Evolutionary conservation across 2,113 vertebrate species (phyloP), one percentile per base, ranked within the genome.

Genomic region (Chascanopsetta lugubris): DNA sequence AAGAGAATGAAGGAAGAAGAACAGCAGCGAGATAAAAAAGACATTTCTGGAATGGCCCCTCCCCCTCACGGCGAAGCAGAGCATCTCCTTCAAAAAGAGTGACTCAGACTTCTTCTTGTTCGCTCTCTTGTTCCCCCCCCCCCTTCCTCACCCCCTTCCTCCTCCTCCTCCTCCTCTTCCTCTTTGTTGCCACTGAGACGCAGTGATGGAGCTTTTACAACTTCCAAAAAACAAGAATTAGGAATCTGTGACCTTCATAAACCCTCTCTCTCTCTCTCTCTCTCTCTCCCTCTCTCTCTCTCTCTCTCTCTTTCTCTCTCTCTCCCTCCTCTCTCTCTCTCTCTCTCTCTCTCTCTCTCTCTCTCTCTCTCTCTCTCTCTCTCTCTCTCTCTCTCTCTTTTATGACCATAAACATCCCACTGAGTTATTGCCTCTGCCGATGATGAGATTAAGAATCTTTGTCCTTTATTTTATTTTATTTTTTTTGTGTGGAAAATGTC

Each of bases 1-100:
- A 76, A 89, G 87, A 80, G 86, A 88, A 77, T 77, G 79, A 86
- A 81, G 49, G 81, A 72, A 77, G 79, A 86, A 81, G 49, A 82
- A 72, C 87, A 88, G 80, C 86, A 85, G 82, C 75, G 51, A 91
- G 85, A 93, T 92, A 15, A 62, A 93, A n/a, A 93, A 93, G 87
- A 59, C 82, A 38, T 79, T 68, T 75, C 27, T 67, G 18, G 51
- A 5, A 50, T 38, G 58, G 36, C 48, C 72, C 32, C 3, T n/a
- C n/a, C 12, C 49, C 57, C 7, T 83, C 55, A 5, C 30, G 61
- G 85, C 75, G 73, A 85, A 89, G 84, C 85, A 61, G 63, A 82
- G 85, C 32, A 61, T 75, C 47, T 17, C 84, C 54, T 67, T 47
- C 54, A 4, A 73, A n/a, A 64, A 81, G 83, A 43, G 50, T 46